phyloP scores from a whole-genome alignment of 2,888 invertebrate genomes.

The Megaustenia siamemsis region DNA sequence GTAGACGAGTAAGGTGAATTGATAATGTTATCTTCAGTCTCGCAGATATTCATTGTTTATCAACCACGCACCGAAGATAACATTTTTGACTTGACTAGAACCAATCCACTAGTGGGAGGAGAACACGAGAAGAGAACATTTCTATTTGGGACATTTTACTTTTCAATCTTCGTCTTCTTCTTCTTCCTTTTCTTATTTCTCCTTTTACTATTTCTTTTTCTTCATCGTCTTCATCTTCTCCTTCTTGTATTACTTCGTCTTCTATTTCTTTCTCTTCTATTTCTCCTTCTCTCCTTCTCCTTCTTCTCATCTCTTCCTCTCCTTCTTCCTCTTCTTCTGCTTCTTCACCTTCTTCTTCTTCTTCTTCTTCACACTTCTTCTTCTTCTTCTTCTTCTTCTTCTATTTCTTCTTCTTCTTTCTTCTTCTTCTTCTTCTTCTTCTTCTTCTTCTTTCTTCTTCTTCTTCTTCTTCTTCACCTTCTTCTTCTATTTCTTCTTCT shows the following conservation, averaged over 20 bases:
- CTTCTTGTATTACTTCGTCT: neutral
- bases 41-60: too few species aligned
- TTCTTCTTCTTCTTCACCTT: neutral
- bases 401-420: neutral
- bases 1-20: too few species aligned
- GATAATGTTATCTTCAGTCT: too few species aligned
- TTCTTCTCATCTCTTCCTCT: neutral
- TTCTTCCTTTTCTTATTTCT: too few species aligned
- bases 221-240: neutral
- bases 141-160: too few species aligned
- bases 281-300: neutral
- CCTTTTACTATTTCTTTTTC: neutral
- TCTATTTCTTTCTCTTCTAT: neutral
- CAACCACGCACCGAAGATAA: too few species aligned
- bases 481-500: neutral
- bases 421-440: neutral
- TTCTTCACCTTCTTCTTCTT: neutral
- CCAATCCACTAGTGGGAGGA: too few species aligned
- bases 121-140: too few species aligned
- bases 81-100: too few species aligned
- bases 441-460: neutral
- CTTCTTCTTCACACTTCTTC: neutral
- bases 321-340: neutral
- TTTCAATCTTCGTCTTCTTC: too few species aligned
- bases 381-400: neutral